phyloP scores from a whole-genome alignment of 2,113 vertebrate genomes.

The Archilochus colubris region DNA sequence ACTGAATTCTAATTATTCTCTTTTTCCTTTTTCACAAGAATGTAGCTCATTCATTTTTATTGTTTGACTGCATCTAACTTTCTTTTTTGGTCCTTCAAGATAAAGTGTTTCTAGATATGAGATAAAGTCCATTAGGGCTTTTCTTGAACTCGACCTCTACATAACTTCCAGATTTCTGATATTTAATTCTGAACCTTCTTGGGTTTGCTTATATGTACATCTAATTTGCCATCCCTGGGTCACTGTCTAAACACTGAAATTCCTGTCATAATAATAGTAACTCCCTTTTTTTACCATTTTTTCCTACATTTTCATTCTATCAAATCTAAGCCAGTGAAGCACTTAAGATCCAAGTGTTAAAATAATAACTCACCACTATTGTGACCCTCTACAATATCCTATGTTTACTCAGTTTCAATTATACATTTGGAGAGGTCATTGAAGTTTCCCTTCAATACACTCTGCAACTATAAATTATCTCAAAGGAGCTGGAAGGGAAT shows the following conservation, averaged over 20 bases:
- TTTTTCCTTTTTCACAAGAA: constrained; percentile 33
- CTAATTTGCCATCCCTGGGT: not conserved
- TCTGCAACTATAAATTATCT: constrained; percentile 23
- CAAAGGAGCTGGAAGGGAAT: constrained; percentile 34
- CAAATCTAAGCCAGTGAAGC: constrained; percentile 22
- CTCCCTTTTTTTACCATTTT: not conserved
- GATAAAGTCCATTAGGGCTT: constrained; percentile 4
- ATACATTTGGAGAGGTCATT: constrained; percentile 21
- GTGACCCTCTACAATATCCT: not conserved
- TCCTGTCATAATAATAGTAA: not conserved
- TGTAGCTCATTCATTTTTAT: constrained; percentile 17
- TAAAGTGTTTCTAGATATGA: not conserved
- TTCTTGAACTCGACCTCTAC: not conserved
- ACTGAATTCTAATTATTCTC: constrained; percentile 18
- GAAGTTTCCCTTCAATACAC: constrained; percentile 14
- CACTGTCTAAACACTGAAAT: not conserved
- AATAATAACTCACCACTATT: not conserved
- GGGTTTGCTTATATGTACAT: not conserved
- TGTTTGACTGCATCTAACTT: constrained; percentile 15
- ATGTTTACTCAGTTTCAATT: constrained; percentile 9
- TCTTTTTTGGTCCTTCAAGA: not conserved
- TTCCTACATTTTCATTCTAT: not conserved
- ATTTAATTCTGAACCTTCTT: not conserved
- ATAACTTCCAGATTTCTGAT: not conserved
- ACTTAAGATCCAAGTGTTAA: constrained; percentile 10